These are phyloP conservation scores for Grus americana DNA, from an alignment of 2,113 vertebrate species.

Conservation along the genomic window DNA sequence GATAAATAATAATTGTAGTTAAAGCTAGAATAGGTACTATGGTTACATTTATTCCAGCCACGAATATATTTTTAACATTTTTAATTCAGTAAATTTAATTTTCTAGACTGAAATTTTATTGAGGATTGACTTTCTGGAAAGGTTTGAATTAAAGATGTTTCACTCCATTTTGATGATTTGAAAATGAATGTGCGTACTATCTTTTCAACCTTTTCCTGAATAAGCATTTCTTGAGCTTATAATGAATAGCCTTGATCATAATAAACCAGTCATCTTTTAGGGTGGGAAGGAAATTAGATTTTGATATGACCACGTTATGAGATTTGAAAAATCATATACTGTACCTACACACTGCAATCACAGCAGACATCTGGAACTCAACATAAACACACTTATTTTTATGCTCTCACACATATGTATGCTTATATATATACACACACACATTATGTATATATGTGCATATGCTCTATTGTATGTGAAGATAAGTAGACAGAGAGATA, in stretches of 20 bases:
- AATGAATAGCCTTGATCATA: not conserved
- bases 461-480: not conserved
- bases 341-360: not conserved
- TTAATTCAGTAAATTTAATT: not conserved
- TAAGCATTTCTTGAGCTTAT: not conserved
- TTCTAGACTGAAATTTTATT: not conserved
- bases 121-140: not conserved
- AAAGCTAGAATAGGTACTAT: not conserved
- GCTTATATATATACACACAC: no score
- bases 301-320: not conserved
- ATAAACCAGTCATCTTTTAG: not conserved
- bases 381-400: not conserved
- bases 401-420: not conserved
- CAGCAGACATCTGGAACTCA: not conserved
- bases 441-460: no score
- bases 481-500: not conserved
- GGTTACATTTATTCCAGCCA: not conserved
- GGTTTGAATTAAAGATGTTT: not conserved
- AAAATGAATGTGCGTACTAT: not conserved
- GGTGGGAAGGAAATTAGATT: not conserved
- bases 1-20: not conserved
- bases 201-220: not conserved
- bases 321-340: not conserved
- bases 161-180: not conserved
- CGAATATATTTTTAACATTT: not conserved